Evolutionary conservation across 2,113 vertebrate genomes (phyloP).

Genomic region (Cinclus cinclus): DNA sequence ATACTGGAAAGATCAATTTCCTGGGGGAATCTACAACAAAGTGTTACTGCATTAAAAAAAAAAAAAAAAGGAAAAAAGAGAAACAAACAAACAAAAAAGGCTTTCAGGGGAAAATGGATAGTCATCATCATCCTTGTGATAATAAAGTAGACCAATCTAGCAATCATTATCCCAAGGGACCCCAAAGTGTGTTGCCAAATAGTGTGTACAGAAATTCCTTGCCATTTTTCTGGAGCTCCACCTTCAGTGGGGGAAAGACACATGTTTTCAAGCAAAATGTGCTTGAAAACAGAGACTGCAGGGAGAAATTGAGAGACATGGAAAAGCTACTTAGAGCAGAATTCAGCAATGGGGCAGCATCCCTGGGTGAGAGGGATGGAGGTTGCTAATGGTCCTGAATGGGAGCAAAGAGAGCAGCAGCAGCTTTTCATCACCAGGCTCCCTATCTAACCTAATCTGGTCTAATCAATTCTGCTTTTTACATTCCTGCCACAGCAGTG

Average conservation of each 20-base stretch:
- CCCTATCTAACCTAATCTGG: neutral
- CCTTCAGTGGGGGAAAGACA: neutral
- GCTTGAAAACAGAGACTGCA: neutral
- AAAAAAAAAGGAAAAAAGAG: neutral
- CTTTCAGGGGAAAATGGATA: neutral
- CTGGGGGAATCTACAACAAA: neutral
- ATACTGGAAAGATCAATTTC: neutral
- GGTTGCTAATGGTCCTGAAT: neutral
- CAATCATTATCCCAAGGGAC: neutral
- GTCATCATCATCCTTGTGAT: neutral
- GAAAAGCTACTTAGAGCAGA: neutral
- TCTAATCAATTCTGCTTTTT: slow-evolving; percentile 24
- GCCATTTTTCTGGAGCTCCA: neutral
- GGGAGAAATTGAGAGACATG: neutral
- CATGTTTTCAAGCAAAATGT: neutral
- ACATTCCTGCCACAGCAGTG: neutral
- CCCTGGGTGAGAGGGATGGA: neutral
- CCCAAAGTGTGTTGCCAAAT: neutral
- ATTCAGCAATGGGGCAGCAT: neutral
- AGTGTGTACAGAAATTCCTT: neutral
- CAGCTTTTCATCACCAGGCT: neutral
- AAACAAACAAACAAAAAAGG: neutral
- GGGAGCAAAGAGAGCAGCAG: neutral
- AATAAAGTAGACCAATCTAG: neutral
- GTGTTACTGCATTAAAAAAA: neutral